phyloP scores from a whole-genome alignment of 2,888 invertebrate genomes.

The Xestia c-nigrum region DNA sequence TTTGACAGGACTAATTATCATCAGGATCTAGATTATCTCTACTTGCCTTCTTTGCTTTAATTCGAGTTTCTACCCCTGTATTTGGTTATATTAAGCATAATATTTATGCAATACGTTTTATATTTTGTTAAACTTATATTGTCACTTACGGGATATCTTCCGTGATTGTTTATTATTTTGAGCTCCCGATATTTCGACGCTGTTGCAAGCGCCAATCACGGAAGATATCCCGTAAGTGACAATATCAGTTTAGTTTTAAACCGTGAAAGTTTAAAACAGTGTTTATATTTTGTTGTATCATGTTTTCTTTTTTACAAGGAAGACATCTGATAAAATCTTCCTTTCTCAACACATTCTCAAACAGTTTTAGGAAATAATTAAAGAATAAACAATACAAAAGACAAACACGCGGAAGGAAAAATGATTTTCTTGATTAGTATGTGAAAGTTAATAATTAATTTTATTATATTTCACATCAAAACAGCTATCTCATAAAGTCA shows the following conservation, averaged over 20 bases:
- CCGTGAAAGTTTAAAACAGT: too few relatives aligned
- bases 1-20: not conserved
- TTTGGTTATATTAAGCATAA: not conserved
- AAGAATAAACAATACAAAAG: slow-evolving; percentile 20
- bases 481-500: slow-evolving; percentile 34
- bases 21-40: not conserved
- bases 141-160: too few relatives aligned
- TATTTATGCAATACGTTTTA: not conserved
- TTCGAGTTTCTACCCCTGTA: not conserved
- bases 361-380: slow-evolving; percentile 34
- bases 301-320: not conserved
- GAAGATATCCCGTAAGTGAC: too few relatives aligned
- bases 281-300: not conserved
- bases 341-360: slow-evolving; percentile 7
- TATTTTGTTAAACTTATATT: too few relatives aligned
- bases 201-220: too few relatives aligned
- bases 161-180: too few relatives aligned
- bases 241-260: too few relatives aligned
- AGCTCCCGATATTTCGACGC: too few relatives aligned
- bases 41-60: not conserved
- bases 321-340: slow-evolving; percentile 11
- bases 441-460: slow-evolving; percentile 46
- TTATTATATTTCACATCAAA: slow-evolving; percentile 21
- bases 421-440: not conserved
- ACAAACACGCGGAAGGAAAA: slow-evolving; percentile 42